Evolutionary conservation across 2,797 vertebrate species (phyloP).

Genomic region (Anas capensis): DNA sequence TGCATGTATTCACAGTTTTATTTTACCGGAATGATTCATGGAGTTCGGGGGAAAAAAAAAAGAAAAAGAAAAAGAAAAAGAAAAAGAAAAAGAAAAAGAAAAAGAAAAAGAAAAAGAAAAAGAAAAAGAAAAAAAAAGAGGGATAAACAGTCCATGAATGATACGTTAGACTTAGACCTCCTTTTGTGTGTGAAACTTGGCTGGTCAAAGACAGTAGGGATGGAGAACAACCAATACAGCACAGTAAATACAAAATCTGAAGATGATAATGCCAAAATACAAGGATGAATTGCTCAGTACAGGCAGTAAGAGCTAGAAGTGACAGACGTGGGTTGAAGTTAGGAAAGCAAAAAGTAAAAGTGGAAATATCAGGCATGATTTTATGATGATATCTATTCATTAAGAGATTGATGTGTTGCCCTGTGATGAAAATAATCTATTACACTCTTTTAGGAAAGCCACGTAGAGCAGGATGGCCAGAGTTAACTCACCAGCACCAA

Average conservation of each 20-base stretch:
- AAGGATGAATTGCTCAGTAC: background rate
- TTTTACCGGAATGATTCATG: background rate
- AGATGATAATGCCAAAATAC: background rate
- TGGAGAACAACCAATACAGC: background rate
- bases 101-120: background rate
- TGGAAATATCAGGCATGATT: rapidly evolving
- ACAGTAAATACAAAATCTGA: background rate
- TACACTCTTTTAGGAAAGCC: background rate
- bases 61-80: background rate
- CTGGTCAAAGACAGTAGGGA: background rate
- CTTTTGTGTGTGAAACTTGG: background rate
- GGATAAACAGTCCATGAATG: background rate
- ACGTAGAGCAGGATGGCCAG: background rate
- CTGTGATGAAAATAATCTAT: background rate
- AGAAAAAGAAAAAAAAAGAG: background rate
- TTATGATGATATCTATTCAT: background rate
- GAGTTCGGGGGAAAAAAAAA: background rate
- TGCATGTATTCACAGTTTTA: background rate
- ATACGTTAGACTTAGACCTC: background rate
- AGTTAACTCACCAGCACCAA: background rate
- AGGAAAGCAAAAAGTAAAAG: background rate
- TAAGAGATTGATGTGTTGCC: background rate
- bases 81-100: background rate
- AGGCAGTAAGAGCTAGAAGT: background rate
- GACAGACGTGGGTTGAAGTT: background rate